Conservation (phyloP, 2,113 vertebrate species). For the Catagonus wagneri region DNA sequence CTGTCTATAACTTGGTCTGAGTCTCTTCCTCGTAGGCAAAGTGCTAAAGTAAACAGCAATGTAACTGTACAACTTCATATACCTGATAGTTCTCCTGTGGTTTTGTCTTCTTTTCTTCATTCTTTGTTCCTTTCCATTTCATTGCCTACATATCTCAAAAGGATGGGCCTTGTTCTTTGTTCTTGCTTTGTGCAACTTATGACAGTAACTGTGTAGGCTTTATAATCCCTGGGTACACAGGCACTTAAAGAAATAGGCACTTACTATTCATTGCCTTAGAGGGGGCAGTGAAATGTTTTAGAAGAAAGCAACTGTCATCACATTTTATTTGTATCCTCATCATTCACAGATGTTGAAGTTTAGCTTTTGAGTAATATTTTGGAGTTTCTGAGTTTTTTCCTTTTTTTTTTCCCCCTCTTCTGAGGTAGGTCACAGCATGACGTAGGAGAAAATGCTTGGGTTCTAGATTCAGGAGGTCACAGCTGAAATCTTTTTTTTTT, state of each 20-base stretch:
- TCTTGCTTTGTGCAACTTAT: slow-evolving; percentile 4
- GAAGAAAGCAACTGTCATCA: background rate
- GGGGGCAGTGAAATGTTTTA: background rate
- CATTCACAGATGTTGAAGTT: background rate
- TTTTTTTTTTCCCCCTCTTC: background rate
- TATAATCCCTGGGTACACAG: background rate
- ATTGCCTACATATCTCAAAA: slow-evolving; percentile 23
- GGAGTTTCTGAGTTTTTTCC: background rate
- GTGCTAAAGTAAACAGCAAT: background rate
- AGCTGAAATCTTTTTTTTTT: background rate
- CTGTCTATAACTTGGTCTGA: background rate
- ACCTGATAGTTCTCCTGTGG: background rate
- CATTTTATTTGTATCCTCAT: background rate
- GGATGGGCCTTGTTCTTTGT: background rate
- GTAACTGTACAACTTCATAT: no score
- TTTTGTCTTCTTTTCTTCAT: background rate
- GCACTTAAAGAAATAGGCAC: background rate
- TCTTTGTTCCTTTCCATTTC: background rate
- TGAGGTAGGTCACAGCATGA: background rate
- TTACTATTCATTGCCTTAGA: background rate
- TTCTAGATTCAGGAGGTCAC: background rate
- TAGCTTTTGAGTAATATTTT: background rate
- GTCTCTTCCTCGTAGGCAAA: background rate
- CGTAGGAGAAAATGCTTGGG: background rate
- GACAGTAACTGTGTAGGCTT: background rate